phyloP scores from a whole-genome alignment of 2,888 invertebrate genomes.

The Tyria jacobaeae region DNA sequence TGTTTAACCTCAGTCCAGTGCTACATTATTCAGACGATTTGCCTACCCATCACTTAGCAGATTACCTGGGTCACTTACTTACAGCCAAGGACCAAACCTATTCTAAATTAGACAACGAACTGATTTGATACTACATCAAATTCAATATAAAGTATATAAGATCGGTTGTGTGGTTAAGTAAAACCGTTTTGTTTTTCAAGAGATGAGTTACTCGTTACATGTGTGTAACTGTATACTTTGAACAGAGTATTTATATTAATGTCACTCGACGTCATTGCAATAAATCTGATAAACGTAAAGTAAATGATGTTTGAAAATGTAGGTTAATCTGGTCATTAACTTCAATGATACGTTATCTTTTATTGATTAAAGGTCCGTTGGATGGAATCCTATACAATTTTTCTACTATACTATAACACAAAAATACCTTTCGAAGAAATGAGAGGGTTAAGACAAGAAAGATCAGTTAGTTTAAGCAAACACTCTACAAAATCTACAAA shows the following conservation, averaged over 20 bases:
- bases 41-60: background rate
- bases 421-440: background rate
- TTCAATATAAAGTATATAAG: no score
- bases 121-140: background rate
- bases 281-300: slow-evolving; percentile 33
- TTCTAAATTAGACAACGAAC: background rate
- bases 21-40: slow-evolving; percentile 9
- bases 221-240: background rate
- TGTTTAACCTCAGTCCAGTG: slow-evolving; percentile 23
- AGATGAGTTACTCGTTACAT: no score
- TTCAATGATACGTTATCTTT: slow-evolving; percentile 34
- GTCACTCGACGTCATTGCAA: slow-evolving; percentile 18
- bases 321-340: slow-evolving; percentile 40
- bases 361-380: slow-evolving; percentile 35
- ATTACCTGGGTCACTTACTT: background rate
- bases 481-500: no score
- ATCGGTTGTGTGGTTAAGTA: no score
- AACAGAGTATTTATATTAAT: slow-evolving; percentile 22
- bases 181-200: no score
- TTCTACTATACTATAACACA: background rate
- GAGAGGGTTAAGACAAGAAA: no score
- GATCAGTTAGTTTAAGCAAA: no score
- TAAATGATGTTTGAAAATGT: slow-evolving; percentile 34
- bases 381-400: slow-evolving; percentile 43
- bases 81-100: background rate